Evolutionary conservation across 2,888 invertebrate species (phyloP).

Genomic region (Apotomis turbidana): DNA sequence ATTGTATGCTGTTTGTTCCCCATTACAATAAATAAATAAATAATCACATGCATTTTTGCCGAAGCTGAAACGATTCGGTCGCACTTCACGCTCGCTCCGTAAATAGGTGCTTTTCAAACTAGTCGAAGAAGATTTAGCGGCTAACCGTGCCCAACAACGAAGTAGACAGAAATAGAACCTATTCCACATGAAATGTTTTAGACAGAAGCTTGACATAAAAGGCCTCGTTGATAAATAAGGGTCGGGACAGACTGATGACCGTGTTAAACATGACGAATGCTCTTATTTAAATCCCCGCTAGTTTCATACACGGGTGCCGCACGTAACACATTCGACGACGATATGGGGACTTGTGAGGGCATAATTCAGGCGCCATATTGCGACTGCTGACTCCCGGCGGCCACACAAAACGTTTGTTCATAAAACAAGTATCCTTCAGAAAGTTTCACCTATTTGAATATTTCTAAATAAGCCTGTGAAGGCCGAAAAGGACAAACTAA

Average conservation of each 20-base stretch:
- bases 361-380: slow-evolving; percentile 5
- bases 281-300: not conserved
- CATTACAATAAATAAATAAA: no score
- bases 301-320: not conserved
- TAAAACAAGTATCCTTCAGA: not conserved
- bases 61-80: no score
- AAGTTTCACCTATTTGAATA: no score
- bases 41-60: no score
- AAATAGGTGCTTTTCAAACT: not conserved
- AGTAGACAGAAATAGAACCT: no score
- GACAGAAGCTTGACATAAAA: not conserved
- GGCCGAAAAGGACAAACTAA: no score
- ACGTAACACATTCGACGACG: not conserved
- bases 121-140: not conserved
- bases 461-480: no score
- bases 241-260: not conserved
- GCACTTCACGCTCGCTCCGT: no score
- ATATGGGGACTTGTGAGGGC: slow-evolving; percentile 1
- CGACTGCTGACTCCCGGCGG: not conserved
- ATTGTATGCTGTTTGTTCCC: no score
- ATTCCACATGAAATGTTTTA: no score
- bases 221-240: not conserved
- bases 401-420: not conserved
- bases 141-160: no score
- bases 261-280: not conserved